Evolutionary conservation across 1,140 invertebrate genomes (phyloP), one percentile per base, ranked within the genome.

Genomic region (Cotesia typhae): DNA sequence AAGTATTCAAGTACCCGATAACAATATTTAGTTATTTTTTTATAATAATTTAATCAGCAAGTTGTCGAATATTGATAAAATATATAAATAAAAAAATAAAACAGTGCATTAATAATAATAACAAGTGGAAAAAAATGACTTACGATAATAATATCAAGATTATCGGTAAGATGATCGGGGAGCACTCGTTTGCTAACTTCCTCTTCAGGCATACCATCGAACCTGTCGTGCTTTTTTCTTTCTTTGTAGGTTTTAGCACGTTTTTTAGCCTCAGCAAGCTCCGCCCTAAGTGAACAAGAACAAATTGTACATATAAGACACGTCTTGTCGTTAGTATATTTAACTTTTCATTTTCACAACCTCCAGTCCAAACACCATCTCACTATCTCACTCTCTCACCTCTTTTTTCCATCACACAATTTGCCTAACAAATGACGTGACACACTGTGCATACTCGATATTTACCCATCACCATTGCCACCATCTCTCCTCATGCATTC

Each of bases 121-220:
- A 17, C 67, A 20, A 57, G 67, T 47, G 37, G 36, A 51, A 17
- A 60, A 59, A 35, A 51, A 47, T n/a, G 14, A 94, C 96, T 95
- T 92, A 98, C 96, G 90, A 99, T 98, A 83, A 98, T 93, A 88
- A 98, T 98, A 90, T 99, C 97, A 82, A 99, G 91, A 89, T 96
- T 95, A 84, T 92, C 91, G 59, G 92, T 90, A 57, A 98, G 89
- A 88, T 98, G 96, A 89, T 99, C 97, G 63, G 96, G 96, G 82
- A 99, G 90, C 68, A 94, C 94, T 79, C 95, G 91, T 82, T 95
- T 94, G 60, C 94, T 92, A 28, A 99, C 96, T 90, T 99, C 96
- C 84, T 98, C 96, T 87, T 98, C 96, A 69, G 95, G 92, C 93
- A 98, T 96, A 60, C 96, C 96, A 88, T 98, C 97, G 87, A 98